Evolutionary conservation across 2,888 invertebrate species (phyloP), one percentile per base, ranked within the genome.

Genomic region (Helobdella robusta): DNA sequence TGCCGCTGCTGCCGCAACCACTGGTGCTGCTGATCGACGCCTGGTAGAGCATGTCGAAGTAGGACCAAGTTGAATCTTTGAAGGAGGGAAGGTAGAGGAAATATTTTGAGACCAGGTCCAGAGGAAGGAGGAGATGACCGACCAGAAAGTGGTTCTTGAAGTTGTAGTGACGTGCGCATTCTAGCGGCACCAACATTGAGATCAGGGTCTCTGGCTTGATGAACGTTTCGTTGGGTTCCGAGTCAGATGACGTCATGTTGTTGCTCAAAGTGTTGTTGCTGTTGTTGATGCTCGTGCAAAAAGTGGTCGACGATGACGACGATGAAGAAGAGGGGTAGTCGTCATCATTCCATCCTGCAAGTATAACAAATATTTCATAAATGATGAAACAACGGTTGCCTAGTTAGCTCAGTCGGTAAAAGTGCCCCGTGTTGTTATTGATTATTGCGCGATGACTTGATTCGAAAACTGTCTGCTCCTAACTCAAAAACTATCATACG

Each of bases 131-230:
- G 82, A 98, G 98, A 69, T 97, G 83, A 30, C 98, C 98, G 6
- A 94, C 79, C 83, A 92, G 73, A 71, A 76, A 81, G 81, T 97
- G 95, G 75, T 85, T 84, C 69, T 83, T 83, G 1, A 91, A 91
- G 46, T 81, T 82, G 77, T 89, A 92, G 66, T 82, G 76, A 65
- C 84, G 82, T 0, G 94, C 89, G 81, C 98, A 97, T 58, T 85
- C 77, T 81, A 98, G 98, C 0, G 98, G 98, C 0, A 97, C 94
- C 0, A 97, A 95, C 20, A 98, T 81, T 0, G 98, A 98, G 71
- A 99, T 88, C 0, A 98, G 82, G 73, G 91, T 81, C 34, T 89
- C 86, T 4, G 98, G 97, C 73, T 86, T 84, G 18, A 94, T 83
- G 0, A 79, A 77, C 0, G 79, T 77, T 52, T 82, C 75, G 76